Conservation (phyloP, 2,797 vertebrate genomes). For the Malacoraja senta region DNA sequence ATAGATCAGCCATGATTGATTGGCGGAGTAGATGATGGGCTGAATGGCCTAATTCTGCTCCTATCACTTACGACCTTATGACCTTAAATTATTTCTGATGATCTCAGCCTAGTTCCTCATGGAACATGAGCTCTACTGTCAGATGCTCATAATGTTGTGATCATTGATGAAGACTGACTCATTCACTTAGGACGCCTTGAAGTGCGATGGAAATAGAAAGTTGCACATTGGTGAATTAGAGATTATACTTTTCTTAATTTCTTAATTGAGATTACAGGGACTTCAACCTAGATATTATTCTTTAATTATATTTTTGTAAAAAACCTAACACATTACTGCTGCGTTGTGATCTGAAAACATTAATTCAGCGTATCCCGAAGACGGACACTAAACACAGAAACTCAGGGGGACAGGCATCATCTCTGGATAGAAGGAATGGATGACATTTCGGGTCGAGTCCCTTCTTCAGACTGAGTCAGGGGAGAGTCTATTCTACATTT, state of each 20-base stretch:
- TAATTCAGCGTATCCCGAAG: too few relatives aligned
- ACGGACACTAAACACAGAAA: too few relatives aligned
- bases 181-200: not conserved
- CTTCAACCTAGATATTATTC: not conserved
- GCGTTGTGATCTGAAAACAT: not conserved
- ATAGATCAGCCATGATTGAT: too few relatives aligned
- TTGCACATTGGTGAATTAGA: not conserved
- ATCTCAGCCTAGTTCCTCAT: not conserved
- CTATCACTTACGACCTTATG: too few relatives aligned
- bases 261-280: not conserved
- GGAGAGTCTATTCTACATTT: too few relatives aligned
- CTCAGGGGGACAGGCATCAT: too few relatives aligned
- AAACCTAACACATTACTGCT: not conserved
- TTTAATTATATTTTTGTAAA: not conserved
- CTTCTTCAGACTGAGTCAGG: too few relatives aligned
- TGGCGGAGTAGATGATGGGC: too few relatives aligned
- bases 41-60: too few relatives aligned
- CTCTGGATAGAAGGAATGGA: too few relatives aligned
- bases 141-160: not conserved
- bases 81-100: not conserved
- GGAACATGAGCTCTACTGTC: not conserved
- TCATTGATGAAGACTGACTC: not conserved
- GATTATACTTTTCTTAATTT: not conserved
- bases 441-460: too few relatives aligned
- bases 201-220: not conserved